Evolutionary conservation across 2,888 invertebrate genomes (phyloP), one percentile per base, ranked within the genome.

Genomic region (Willowsia nigromaculata): DNA sequence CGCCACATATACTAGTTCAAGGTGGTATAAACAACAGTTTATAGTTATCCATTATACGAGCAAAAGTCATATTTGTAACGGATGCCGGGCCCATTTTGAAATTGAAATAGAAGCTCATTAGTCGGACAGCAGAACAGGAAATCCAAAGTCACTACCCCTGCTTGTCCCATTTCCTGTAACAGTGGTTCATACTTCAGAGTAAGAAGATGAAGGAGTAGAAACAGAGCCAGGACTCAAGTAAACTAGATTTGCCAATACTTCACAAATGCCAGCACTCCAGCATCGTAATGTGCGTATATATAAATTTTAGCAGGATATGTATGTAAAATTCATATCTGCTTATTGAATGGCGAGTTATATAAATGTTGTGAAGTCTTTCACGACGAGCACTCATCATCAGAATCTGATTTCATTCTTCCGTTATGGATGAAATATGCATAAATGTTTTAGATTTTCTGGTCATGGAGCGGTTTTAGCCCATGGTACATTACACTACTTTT

Each of bases 81-180:
- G 86, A 80, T 68, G 86, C 40, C 2, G 50, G 27, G 68, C 68
- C 68, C 86, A 68, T 80, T 86, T 86, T 68, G 65, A 90, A 87
- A 90, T 90, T 84, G 90, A 90, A 90, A 90, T 90, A 90, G 87
- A 84, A 90, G 84, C 90, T 90, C 90, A 90, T 90, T 90, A 90
- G 87, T 80, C 65, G 83, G 37, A 81, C 81, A 78, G 56, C 53
- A 40, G 40, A 78, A 78, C 53, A 53, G 53, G 78, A 59, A 59
- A 59, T 82, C 43, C 82, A 22, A 43, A 62, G 81, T 81, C 59
- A 62, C 68, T 83, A n/a, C 50, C 37, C n/a, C 85, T 59, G 25
- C 65, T 78, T 80, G 80, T 50, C 80, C 80, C 86, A 80, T 86
- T 86, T 86, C 86, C 86, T 68, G 86, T 33, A 43, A 56, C 71